Evolutionary conservation across 1,140 invertebrate species (phyloP), one percentile per base, ranked within the genome.

Genomic region (Archivesica marissinica): DNA sequence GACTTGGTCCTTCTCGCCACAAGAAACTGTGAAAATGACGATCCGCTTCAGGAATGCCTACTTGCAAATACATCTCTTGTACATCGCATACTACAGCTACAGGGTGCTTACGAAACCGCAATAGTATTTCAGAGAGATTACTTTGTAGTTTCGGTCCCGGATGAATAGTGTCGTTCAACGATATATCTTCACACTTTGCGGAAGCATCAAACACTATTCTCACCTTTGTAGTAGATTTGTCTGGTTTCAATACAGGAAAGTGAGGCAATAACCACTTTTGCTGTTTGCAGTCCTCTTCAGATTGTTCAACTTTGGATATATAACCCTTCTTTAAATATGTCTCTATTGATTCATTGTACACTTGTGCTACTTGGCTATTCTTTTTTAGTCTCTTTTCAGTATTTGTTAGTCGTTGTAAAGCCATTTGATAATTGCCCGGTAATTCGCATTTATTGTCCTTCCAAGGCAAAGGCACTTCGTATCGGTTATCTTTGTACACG

Each of bases 121-220:
- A 23, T 20, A 91, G 66, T 4, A 90, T 84, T 52, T 80, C 87
- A 50, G 88, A 77, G 25, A 90, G 59, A 33, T 86, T 79, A 64
- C 39, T 89, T 88, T 95, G 94, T 0, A 95, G 59, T 75, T 92
- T 92, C 20, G 94, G 93, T 0, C 91, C 91, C 17, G 38, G n/a
- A 15, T 86, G 35, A 35, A 91, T 56, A n/a, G 41, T 0, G 30
- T 81, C 87, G 77, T 88, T 88, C 50, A 88, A 61, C 1, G 38
- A 54, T 23, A 78, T 25, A 7, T 59, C 74, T 50, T 87, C 15
- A 77, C 50, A 76, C 28, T 84, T 86, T 20, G 87, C 80, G 15
- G 85, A 77, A 13, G 87, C 87, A 41, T 88, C 85, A 47, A 88
- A 86, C 23, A 88, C 87, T 0, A 88, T 84, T n/a, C 76, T 30